A percentile compares a stretch with the other conserved stretches of the same genome.
Conservation (phyloP, 30 jellyfish, hydroid and myxozoan species). For the Aurelia coerulea region DNA sequence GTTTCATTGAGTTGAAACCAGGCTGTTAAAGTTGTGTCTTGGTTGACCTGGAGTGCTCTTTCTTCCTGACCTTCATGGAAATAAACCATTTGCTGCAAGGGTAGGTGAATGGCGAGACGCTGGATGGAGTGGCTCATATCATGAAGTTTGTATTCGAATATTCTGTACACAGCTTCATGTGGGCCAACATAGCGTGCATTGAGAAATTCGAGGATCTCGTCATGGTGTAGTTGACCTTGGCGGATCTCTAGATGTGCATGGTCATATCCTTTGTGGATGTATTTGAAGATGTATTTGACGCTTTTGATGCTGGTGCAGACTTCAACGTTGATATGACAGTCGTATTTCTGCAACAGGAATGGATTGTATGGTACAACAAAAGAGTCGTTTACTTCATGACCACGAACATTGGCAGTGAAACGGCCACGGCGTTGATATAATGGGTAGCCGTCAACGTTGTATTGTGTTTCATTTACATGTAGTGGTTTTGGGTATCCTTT, state of each 20-base stretch:
- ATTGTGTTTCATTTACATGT: background rate
- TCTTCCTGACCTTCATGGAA: too few species aligned
- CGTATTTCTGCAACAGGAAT: constrained; percentile 19
- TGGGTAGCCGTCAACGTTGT: constrained; percentile 66
- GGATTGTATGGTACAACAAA: constrained; percentile 82
- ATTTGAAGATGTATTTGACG: constrained; percentile 72
- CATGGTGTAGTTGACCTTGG: constrained; percentile 47
- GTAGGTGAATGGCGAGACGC: constrained; percentile 61
- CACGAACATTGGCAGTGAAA: constrained; percentile 4
- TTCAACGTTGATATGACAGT: constrained; percentile 79
- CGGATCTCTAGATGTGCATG: constrained; percentile 50
- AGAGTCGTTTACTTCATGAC: constrained; percentile 18
- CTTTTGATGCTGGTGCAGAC: constrained; percentile 53
- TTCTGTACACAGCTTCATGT: constrained; percentile 19
- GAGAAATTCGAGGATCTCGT: constrained; percentile 50
- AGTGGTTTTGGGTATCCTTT: background rate
- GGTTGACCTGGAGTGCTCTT: too few species aligned
- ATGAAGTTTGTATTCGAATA: background rate
- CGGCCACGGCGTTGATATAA: constrained; percentile 54
- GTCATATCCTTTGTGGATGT: constrained; percentile 77
- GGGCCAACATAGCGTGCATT: constrained; percentile 54
- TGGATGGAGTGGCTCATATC: constrained; percentile 24
- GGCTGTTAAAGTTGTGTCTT: constrained; percentile 57
- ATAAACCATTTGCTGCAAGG: background rate
- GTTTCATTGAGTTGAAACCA: constrained; percentile 36